Conservation (phyloP, 1,140 invertebrate genomes). For the Trissolcus basalis region DNA sequence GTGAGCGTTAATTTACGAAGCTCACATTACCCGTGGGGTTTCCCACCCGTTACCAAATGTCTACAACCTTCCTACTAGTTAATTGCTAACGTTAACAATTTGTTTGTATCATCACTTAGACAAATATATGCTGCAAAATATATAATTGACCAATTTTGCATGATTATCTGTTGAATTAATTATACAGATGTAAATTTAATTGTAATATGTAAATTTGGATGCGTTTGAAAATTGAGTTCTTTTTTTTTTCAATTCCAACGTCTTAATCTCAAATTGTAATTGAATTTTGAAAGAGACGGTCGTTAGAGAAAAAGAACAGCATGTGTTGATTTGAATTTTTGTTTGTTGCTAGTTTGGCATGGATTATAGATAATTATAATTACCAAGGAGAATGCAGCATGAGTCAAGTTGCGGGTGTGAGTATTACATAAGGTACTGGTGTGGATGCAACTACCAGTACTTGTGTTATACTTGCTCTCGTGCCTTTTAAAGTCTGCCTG, state of each 20-base stretch:
- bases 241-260: too few relatives aligned
- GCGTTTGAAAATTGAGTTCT: too few relatives aligned
- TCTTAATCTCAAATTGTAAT: too few relatives aligned
- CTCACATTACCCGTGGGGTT: slow-evolving; percentile 88
- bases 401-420: slow-evolving; percentile 81
- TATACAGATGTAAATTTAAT: too few relatives aligned
- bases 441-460: slow-evolving; percentile 81
- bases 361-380: slow-evolving; percentile 65
- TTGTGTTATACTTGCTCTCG: slow-evolving; percentile 87
- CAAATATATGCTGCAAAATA: not conserved
- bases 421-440: slow-evolving; percentile 99
- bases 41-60: slow-evolving; percentile 75
- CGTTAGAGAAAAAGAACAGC: slow-evolving; percentile 55
- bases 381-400: slow-evolving; percentile 73
- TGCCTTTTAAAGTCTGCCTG: slow-evolving; percentile 69
- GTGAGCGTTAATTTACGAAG: slow-evolving; percentile 81
- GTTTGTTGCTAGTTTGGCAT: slow-evolving; percentile 68
- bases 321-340: slow-evolving; percentile 63
- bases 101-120: not conserved
- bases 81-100: not conserved
- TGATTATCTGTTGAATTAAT: too few relatives aligned
- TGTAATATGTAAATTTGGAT: too few relatives aligned
- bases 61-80: slow-evolving; percentile 62
- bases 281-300: too few relatives aligned
- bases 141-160: too few relatives aligned